Evolutionary conservation across 2,113 vertebrate genomes (phyloP), one percentile per base, ranked within the genome.

Genomic region (Sitta europaea): DNA sequence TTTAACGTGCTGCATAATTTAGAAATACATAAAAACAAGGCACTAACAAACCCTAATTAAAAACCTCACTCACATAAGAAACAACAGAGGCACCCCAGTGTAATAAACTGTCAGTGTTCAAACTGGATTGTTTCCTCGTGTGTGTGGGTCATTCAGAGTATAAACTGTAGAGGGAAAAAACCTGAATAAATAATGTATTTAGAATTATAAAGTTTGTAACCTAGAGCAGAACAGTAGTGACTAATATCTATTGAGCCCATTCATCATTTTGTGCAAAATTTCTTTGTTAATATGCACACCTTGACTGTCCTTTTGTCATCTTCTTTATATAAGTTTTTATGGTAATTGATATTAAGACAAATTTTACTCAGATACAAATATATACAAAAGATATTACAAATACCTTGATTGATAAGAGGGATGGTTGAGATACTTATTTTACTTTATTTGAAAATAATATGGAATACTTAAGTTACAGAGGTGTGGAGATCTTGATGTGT

Each of bases 221-320:
- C 31, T 63, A 7, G 53, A 85, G 70, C 22, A 42, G 35, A 73
- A 63, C 6, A 53, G 21, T 51, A 18, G 10, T 79, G 42, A 59
- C n/a, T 77, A 36, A 19, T 86, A 45, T 23, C 13, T 80, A 0
- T 25, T 54, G 18, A 79, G 3, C 3, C 5, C 4, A 15, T 90
- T 67, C 57, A 55, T 74, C 1, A 31, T 81, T 80, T 86, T 48
- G 10, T 66, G 25, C 28, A 72, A 62, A 83, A 62, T 54, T 59
- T 4, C 21, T 74, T 42, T 3, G 8, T 29, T 66, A 88, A 53
- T 4, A 84, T 29, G 9, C 12, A 23, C 0, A 0, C 13, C 11
- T 68, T 43, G 13, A 29, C 51, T 78, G 27, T 53, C 9, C 40
- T 76, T 47, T 36, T 63, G 13, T 62, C 9, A 20, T 71, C 58